Evolutionary conservation across 2,888 invertebrate species (phyloP), one percentile per base, ranked within the genome.

Genomic region (Leptarthrus brevirostris): DNA sequence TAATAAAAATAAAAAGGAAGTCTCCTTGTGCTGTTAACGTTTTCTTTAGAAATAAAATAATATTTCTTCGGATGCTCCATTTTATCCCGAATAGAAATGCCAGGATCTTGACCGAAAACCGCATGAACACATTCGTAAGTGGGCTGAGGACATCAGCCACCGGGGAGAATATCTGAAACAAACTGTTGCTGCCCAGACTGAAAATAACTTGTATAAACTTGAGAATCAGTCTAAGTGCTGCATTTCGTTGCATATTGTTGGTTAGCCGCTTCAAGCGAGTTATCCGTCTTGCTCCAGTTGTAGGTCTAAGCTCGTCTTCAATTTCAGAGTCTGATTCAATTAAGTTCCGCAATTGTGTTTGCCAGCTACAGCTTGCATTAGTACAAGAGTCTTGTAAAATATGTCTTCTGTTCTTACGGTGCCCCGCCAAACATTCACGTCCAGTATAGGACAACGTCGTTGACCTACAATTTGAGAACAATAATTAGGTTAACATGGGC

Each of bases 401-500:
- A 12, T 12, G 3, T 40, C 40, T 58, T 20, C 3, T 10, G 10
- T 4, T 22, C 8, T 16, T 1, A 5, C 34, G 56, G 24, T 1
- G 3, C 8, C 1, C 12, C 40, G 40, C 40, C n/a, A n/a, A n/a
- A n/a, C n/a, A n/a, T n/a, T n/a, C n/a, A n/a, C n/a, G n/a, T 30
- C 30, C 30, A 30, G 4, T 30, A 5, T 8, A 5, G 30, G 40
- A 6, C 58, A 1, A 5, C 20, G 36, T 16, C 20, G 36, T 8
- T 20, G 58, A 20, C 58, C 58, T 58, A 20, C 34, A 58, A 58
- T 12, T 10, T 34, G n/a, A 18, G 36, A 34, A 34, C 6, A 34
- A 58, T 58, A 58, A 58, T 58, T 34, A 20, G 58, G 58, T 58
- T 36, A 58, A 58, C 18, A 16, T 18, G 8, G 58, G 36, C 58